Evolutionary conservation across 2,888 invertebrate genomes (phyloP), one percentile per base, ranked within the genome.

Genomic region (Drosophila bunnanda): DNA sequence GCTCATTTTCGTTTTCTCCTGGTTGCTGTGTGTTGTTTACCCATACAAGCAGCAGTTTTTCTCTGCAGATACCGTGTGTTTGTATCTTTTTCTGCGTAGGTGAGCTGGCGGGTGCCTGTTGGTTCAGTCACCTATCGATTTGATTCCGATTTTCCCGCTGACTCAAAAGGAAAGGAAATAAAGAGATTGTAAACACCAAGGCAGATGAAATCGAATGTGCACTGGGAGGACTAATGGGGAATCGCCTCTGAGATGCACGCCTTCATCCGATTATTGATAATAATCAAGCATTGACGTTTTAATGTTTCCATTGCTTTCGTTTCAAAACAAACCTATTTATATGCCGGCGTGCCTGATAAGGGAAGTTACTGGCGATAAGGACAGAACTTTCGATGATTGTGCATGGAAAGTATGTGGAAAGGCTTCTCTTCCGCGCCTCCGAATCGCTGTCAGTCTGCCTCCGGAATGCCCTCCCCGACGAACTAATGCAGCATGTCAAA

Each of bases 71-170:
- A 38, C 50, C 8, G 20, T 34, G 30, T 30, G 10, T 25, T 10
- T 62, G 22, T 38, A n/a, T 36, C n/a, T 44, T 39, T 2, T 2
- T 39, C 10, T 30, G 28, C n/a, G 48, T 43, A 13, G 44, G 38
- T 62, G 46, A 39, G 53, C 32, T 50, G 59, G 50, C 52, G 62
- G 52, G 50, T 66, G 77, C 58, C 56, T 80, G 65, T 77, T 79
- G 78, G 82, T 82, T 82, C 82, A 82, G 67, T 85, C 79, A 85
- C 82, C 82, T 78, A 85, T 82, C 85, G 78, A 82, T 76, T 78
- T 71, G 69, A 78, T 58, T 82, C 72, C 82, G 72, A 70, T 78
- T 82, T 70, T 71, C 68, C 71, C 68, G 66, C 25, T 53, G 17
- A 67, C 65, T 55, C 50, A 52, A 30, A 30, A 13, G 46, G 36